Conservation (phyloP, 1,140 invertebrate genomes). For the Pseudomyrmex pallidus region DNA sequence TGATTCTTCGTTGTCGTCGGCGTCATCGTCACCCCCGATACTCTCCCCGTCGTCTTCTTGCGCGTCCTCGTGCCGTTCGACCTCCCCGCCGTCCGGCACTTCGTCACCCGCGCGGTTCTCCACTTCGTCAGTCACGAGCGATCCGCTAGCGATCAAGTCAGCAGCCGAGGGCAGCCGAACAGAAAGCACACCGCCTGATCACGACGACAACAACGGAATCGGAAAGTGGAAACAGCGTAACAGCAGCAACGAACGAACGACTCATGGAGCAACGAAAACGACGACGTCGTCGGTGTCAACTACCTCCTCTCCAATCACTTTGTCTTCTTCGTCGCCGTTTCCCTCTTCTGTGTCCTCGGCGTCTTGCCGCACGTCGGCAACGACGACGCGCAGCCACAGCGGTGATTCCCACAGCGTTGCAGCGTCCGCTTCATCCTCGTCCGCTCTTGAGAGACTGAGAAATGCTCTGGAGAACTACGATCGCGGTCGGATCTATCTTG, state of each 20-base stretch:
- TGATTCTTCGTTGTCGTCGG: conserved; percentile 46
- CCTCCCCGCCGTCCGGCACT: conserved; percentile 46
- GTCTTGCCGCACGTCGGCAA: conserved; percentile 37
- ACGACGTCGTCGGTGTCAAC: conserved; percentile 3
- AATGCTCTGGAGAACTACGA: conserved; percentile 80
- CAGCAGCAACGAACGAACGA: conserved; percentile 16
- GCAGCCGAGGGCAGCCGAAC: not conserved
- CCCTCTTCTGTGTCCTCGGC: conserved; percentile 62
- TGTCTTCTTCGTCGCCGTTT: conserved; percentile 61
- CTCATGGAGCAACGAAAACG: conserved; percentile 19
- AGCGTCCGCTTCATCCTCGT: conserved; percentile 41
- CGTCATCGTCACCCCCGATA: conserved; percentile 49
- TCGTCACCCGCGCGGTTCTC: conserved; percentile 62
- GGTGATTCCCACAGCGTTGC: conserved; percentile 1
- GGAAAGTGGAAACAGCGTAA: conserved; percentile 35
- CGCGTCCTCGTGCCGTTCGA: conserved; percentile 53
- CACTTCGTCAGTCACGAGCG: conserved; percentile 39
- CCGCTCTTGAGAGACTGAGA: conserved; percentile 71
- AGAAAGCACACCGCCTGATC: not conserved
- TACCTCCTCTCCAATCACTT: conserved; percentile 9
- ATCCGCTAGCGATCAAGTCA: conserved; percentile 1
- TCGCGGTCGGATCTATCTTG: conserved; percentile 84
- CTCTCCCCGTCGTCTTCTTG: conserved; percentile 51
- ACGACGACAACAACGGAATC: conserved; percentile 26
- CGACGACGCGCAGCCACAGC: conserved; percentile 17